phyloP scores from a whole-genome alignment of 64 coral and sea anemone species.

The Dendrophyllia cribrosa region DNA sequence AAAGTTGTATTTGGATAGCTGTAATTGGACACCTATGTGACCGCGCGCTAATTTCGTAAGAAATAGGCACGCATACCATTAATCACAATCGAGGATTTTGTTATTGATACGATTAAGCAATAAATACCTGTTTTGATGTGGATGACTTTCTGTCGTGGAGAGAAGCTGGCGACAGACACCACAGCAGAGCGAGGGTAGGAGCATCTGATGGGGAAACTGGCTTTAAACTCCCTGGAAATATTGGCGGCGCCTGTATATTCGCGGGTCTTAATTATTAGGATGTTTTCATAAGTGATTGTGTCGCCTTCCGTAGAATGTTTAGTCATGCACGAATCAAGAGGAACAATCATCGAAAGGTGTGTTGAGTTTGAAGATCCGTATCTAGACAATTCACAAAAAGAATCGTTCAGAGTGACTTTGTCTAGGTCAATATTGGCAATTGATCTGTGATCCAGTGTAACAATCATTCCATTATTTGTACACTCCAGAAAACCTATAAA shows the following conservation, averaged over 20 bases:
- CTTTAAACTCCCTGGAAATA: conserved; percentile 68
- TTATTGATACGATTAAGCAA: too few relatives aligned
- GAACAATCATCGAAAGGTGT: conserved; percentile 13
- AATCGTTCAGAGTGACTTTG: conserved; percentile 53
- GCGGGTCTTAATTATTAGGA: conserved; percentile 10
- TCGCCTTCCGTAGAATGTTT: conserved; percentile 36
- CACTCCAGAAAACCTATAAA: conserved; percentile 68
- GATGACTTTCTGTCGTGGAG: conserved; percentile 65
- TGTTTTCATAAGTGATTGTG: conserved; percentile 72
- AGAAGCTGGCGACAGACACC: conserved; percentile 70
- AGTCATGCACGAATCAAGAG: conserved; percentile 72
- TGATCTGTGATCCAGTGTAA: not conserved
- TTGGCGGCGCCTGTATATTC: not conserved
- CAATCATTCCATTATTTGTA: conserved; percentile 56
- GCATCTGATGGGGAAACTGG: conserved; percentile 67
- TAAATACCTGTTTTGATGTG: conserved; percentile 60
- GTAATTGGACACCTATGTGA: too few relatives aligned
- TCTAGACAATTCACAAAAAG: conserved; percentile 25
- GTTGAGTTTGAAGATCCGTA: not conserved
- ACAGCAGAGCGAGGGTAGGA: conserved; percentile 45
- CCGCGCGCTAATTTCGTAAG: too few relatives aligned
- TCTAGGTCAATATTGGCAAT: conserved; percentile 18
- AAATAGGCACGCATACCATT: too few relatives aligned
- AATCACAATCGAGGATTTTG: too few relatives aligned
- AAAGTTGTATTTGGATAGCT: too few relatives aligned